Base-by-base conservation (phyloP, 1,140 invertebrate genomes). In the Drosophila mojavensis region DNA sequence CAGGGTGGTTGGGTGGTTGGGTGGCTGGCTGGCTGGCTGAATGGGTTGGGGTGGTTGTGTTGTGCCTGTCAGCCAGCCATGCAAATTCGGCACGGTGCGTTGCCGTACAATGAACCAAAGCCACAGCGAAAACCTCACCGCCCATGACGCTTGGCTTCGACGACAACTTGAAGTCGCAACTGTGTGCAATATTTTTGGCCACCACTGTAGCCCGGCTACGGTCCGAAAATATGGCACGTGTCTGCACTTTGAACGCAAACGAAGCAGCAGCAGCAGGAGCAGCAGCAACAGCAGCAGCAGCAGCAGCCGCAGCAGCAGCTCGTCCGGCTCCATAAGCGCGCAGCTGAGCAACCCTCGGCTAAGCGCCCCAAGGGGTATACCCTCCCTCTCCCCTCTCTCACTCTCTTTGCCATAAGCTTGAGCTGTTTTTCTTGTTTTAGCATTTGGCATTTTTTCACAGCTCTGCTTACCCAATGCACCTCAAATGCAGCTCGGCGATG, bases 161-260 rank as follows among this genome's bases (percentile, higher is more conserved):
- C 74, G 69, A 85, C 81, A 84, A 65, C 55, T 54, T 54, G 20
- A 47, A 61, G 47, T 15, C 24, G 41, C 50, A 24, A 6, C 63
- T 41, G 53, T 61, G 28, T 30, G 68, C 79, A 82, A 79, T 74
- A 82, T 88, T 77, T 66, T 76, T 53, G 65, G 62, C 70, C 65
- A 63, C 50, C 60, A 88, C 65, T 88, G 83, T 88, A 62, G 36
- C 13, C 13, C 41, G 20, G 17, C 47, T 11, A 48, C 47, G 26
- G 47, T 26, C 48, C 48, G 15, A 24, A 70, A 60, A 65, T 72
- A 24, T 28, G 84, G 84, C 84, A 88, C 84, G 84, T 88, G 84
- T 84, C 84, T 81, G 84, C 84, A 88, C 84, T 89, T 88, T 89
- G 77, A 79, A 59, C 76, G 68, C 78, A 81, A 85, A 86, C 75